A percentile compares a stretch with the other conserved stretches of the same genome.
Conservation (phyloP, 2,797 vertebrate genomes). For the Echiichthys vipera region DNA sequence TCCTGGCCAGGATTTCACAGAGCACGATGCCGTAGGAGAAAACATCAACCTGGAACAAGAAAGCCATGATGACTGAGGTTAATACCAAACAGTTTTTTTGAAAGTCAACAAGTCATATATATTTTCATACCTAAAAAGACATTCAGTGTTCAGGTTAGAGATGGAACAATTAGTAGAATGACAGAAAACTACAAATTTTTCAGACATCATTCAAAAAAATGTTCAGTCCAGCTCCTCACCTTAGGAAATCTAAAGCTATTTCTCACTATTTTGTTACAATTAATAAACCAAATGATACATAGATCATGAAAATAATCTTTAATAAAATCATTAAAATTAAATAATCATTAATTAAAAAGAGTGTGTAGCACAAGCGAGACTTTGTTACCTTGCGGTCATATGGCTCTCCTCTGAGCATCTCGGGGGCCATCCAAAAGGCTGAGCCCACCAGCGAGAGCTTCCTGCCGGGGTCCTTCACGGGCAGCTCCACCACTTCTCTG, state of each 20-base stretch:
- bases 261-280: not conserved
- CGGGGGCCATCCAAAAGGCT: constrained; percentile 93
- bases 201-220: too few relatives aligned
- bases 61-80: not conserved
- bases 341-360: not conserved
- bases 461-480: constrained; percentile 83
- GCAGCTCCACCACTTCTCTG: constrained; percentile 88
- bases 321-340: too few relatives aligned
- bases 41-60: constrained; percentile 87
- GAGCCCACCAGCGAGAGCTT: constrained; percentile 92
- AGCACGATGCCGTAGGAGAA: constrained; percentile 94
- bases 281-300: not conserved
- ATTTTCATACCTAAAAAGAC: not conserved
- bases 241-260: too few relatives aligned
- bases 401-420: constrained; percentile 91
- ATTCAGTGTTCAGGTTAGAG: too few relatives aligned
- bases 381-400: constrained; percentile 89
- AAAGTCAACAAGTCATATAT: not conserved
- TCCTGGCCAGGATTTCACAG: constrained; percentile 90
- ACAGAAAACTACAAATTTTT: not conserved
- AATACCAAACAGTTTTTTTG: not conserved
- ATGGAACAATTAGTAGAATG: not conserved
- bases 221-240: not conserved
- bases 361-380: not conserved
- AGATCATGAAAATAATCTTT: not conserved